Evolutionary conservation across 2,797 vertebrate genomes (phyloP).

Genomic region (Macrochelys suwanniensis): DNA sequence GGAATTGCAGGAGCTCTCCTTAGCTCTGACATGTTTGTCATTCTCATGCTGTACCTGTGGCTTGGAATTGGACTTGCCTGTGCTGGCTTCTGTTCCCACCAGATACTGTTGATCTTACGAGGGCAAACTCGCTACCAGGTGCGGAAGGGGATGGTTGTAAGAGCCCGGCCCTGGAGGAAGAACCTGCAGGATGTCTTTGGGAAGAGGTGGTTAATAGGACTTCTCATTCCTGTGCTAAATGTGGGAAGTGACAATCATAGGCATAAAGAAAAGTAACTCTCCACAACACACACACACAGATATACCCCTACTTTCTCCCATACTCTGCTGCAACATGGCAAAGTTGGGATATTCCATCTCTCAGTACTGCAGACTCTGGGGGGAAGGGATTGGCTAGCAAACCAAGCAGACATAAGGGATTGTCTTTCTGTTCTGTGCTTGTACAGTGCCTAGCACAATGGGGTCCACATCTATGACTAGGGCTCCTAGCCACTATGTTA

Average conservation of each 20-base stretch:
- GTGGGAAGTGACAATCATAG: conserved; percentile 82
- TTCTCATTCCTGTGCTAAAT: conserved; percentile 92
- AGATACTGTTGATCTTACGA: conserved; percentile 93
- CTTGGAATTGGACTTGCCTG: conserved; percentile 96
- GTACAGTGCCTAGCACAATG: not conserved
- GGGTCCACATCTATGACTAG: not conserved
- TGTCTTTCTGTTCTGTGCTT: not conserved
- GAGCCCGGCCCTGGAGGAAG: conserved; percentile 86
- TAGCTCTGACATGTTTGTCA: conserved; percentile 95
- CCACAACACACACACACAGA: accelerated
- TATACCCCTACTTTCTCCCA: conserved; percentile 18
- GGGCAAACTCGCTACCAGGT: conserved; percentile 95
- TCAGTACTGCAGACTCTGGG: not conserved
- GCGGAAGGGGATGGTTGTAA: conserved; percentile 88
- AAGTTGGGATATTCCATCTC: conserved; percentile 40
- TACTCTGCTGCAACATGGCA: conserved; percentile 22
- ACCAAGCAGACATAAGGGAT: conserved; percentile 33
- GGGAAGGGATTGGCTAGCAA: conserved; percentile 39
- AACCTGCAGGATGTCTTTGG: conserved; percentile 97
- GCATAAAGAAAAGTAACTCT: conserved; percentile 82
- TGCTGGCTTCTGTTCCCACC: conserved; percentile 96
- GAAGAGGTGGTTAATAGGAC: conserved; percentile 92
- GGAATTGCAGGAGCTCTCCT: conserved; percentile 88
- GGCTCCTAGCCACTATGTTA: not conserved
- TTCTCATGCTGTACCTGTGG: conserved; percentile 99